Conservation (phyloP, 2,113 vertebrate genomes). For the Serinus canaria region DNA sequence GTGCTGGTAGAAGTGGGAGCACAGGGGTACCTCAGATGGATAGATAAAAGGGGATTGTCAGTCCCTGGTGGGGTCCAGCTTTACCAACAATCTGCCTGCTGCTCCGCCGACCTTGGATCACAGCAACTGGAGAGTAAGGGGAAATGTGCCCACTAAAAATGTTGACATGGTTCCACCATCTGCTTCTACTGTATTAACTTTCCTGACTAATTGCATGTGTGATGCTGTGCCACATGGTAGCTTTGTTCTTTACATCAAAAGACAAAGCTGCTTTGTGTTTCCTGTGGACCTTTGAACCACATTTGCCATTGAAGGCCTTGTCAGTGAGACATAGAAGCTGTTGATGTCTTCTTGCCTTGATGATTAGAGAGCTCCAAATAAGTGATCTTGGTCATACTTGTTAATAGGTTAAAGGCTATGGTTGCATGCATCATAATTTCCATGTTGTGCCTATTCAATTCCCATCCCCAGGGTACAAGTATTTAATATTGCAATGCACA, state of each 20-base stretch:
- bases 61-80: not conserved
- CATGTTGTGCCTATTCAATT: slow-evolving; percentile 27
- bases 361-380: slow-evolving; percentile 22
- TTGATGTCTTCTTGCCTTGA: slow-evolving; percentile 54
- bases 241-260: slow-evolving; percentile 57
- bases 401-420: slow-evolving; percentile 51
- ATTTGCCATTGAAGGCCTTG: slow-evolving; percentile 22
- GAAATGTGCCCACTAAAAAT: slow-evolving; percentile 32
- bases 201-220: slow-evolving; percentile 58
- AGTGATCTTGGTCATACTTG: slow-evolving; percentile 36
- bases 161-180: slow-evolving; percentile 59
- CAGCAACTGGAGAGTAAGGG: not conserved
- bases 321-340: slow-evolving; percentile 16
- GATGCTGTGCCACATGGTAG: slow-evolving; percentile 62
- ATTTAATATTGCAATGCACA: not conserved
- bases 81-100: not conserved
- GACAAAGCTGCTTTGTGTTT: slow-evolving; percentile 46
- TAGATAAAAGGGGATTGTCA: not conserved
- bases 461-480: not conserved
- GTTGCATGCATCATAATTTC: slow-evolving; percentile 36
- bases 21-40: not conserved
- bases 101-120: not conserved
- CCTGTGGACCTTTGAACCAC: slow-evolving; percentile 28
- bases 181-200: slow-evolving; percentile 64
- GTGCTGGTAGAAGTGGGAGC: not conserved